Evolutionary conservation across 1,140 invertebrate genomes (phyloP), one percentile per base, ranked within the genome.

Genomic region (Leptopilina clavipes): DNA sequence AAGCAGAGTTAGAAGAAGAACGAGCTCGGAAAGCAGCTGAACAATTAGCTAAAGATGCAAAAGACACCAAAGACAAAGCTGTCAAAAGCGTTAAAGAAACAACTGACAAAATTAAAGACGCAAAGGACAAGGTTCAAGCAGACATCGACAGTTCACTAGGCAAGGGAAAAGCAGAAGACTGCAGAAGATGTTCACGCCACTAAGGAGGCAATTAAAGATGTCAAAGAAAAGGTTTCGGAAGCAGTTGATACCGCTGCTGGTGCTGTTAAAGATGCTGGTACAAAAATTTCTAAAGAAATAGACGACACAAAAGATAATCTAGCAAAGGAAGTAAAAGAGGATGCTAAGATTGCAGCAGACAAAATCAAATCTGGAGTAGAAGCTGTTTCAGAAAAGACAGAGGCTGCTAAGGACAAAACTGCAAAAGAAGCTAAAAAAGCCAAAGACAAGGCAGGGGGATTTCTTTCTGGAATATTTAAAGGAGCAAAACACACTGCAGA

Each of bases 401-500:
- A 45, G 8, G 71, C 18, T 22, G 19, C 43, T n/a, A 25, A 48
- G 1, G 70, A 71, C 11, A 71, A 71, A 40, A 17, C 43, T 14
- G 11, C 37, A 8, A 25, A 59, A 12, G 6, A 40, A 71, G 37
- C 74, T 0, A 78, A 81, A 72, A 79, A 71, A 52, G 70, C 40
- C 1, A 84, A 84, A 18, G 87, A 88, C 3, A 88, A 87, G 54
- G 82, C 79, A 31, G 76, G 80, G 0, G 86, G 87, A 10, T 85
- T 89, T 31, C 87, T 90, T 14, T 25, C 59, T 22, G 80, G 85
- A 2, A 89, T 87, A 73, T 89, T 90, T 48, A 86, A 84, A 77
- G 89, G 88, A 72, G 86, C 88, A 0, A 89, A 89, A 70, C 74
- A 79, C 1, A 88, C 71, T 0, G 89, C 87, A 65, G 80, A 81